Base-by-base conservation (phyloP, 2,797 vertebrate species). In the Eutrigla gurnardus region DNA sequence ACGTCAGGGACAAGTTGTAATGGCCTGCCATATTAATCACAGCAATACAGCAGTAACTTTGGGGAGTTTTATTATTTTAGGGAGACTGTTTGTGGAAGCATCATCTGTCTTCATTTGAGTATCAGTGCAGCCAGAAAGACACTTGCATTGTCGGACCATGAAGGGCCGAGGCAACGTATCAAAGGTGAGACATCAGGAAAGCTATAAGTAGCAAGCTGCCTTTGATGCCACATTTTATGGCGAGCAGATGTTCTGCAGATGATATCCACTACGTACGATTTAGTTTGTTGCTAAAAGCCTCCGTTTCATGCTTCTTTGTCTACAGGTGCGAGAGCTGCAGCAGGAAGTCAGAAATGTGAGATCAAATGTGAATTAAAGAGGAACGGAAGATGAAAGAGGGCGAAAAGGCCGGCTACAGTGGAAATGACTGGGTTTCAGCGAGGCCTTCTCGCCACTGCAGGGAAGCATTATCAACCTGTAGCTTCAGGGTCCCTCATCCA, bases 51-150 rank as follows among this genome's bases (percentile, higher is more conserved):
- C 71, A 39, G 70, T 65, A 84, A 80, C 67, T 89, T 86, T 43
- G 5, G 47, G 53, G 50, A 75, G 70, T 70, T 79, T 80, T 61
- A 25, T 25, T 25, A 25, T 25, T 17, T 12, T 50, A 55, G 52
- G 60, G 50, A 65, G 64, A 66, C 42, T 7, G 75, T 80, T 81
- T 72, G 67, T 66, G 37, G 45, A 75, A 77, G 9, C 15, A 62
- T 88, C 69, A 80, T 89, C 77, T 57, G 78, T 88, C 87, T 92
- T 86, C 85, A 86, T 89, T 89, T 86, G 81, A 86, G 85, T 79
- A 91, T 83, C 80, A 82, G 75, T 83, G 77, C 83, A 88, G 81
- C 73, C 80, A 84, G 76, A 85, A 68, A 83, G 79, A 80, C 54
- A 25, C 47, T 65, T 0, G 15, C 25, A 81, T 82, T 80, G 82